Evolutionary conservation across 2,797 vertebrate species (phyloP).

Genomic region (Centroberyx gerrardi): DNA sequence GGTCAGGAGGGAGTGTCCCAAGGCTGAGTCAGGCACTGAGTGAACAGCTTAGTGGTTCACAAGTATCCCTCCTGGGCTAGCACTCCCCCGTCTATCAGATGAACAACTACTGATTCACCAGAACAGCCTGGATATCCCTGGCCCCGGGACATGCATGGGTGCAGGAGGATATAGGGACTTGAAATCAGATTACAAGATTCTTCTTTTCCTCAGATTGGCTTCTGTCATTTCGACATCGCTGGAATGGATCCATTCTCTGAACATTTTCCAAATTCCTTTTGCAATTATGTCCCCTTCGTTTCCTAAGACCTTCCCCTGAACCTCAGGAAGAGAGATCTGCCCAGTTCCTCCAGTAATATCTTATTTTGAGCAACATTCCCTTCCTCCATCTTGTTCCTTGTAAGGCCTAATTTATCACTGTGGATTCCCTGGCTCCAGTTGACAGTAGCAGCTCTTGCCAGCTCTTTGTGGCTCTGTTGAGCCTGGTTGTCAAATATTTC

Average conservation of each 20-base stretch:
- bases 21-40: constrained; percentile 45
- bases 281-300: neutral
- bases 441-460: constrained; percentile 28
- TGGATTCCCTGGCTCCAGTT: neutral
- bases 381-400: constrained; percentile 8
- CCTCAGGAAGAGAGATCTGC: neutral
- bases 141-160: constrained; percentile 19
- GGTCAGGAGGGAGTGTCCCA: constrained; percentile 66
- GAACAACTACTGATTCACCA: constrained; percentile 65
- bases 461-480: constrained; percentile 61
- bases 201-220: neutral
- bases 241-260: constrained; percentile 4
- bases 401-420: constrained; percentile 32
- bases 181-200: constrained; percentile 18
- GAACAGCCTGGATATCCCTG: constrained; percentile 55
- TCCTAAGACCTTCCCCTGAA: neutral
- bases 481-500: constrained; percentile 78
- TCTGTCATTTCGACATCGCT: constrained; percentile 3
- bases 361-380: constrained; percentile 5
- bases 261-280: constrained; percentile 1
- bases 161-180: neutral
- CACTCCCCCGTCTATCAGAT: constrained; percentile 51
- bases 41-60: constrained; percentile 52
- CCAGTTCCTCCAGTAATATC: neutral
- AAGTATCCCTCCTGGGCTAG: constrained; percentile 44